Conservation (phyloP, 2,113 vertebrate genomes). For the Lophochroa leadbeateri region DNA sequence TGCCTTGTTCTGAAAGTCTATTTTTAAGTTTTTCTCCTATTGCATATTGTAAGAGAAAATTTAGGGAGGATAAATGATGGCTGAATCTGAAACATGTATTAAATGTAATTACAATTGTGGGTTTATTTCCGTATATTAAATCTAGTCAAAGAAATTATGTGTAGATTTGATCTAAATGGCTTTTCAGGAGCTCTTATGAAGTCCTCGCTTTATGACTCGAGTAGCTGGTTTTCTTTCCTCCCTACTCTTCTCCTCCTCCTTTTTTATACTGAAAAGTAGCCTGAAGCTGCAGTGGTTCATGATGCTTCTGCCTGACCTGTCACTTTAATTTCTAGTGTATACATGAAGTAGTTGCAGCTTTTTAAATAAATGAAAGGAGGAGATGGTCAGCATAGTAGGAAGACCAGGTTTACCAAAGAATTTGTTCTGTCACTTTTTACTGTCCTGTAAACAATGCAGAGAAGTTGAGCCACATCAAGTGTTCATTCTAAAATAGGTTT, state of each 20-base stretch:
- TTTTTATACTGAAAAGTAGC: background rate
- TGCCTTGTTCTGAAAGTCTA: background rate
- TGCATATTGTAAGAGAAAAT: background rate
- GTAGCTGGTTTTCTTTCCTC: background rate
- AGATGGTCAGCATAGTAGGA: background rate
- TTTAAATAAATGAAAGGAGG: background rate
- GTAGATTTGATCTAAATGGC: background rate
- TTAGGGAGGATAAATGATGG: background rate
- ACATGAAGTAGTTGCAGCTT: background rate
- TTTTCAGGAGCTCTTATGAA: background rate
- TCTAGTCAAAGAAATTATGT: background rate
- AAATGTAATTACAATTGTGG: background rate
- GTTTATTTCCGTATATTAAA: background rate
- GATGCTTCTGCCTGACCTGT: background rate
- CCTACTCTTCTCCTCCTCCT: background rate
- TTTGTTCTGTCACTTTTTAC: background rate
- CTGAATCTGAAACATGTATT: background rate
- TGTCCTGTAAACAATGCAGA: background rate
- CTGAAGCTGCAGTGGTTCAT: background rate
- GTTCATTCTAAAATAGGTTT: background rate
- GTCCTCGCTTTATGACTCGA: background rate
- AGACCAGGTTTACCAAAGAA: background rate
- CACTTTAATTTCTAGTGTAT: background rate
- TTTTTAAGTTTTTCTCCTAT: background rate
- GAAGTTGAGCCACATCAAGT: background rate